Evolutionary conservation across 2,888 invertebrate species (phyloP).

Genomic region (Actias luna): DNA sequence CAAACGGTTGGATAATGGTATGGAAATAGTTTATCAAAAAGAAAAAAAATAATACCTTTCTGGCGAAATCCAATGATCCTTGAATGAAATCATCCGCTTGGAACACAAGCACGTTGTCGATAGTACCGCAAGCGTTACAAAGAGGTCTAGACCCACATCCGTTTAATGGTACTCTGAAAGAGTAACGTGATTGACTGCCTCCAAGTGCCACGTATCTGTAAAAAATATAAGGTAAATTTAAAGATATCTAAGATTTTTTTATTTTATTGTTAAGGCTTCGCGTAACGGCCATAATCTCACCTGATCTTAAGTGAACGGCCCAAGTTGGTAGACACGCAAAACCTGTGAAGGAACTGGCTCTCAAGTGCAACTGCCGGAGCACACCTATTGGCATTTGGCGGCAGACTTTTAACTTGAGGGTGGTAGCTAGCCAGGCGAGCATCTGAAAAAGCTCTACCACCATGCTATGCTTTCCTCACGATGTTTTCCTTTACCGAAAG

Average conservation of each 20-base stretch:
- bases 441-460: too few species aligned
- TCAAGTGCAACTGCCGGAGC: too few species aligned
- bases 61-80: conserved; percentile 84
- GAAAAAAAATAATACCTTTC: conserved; percentile 63
- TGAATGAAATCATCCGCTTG: conserved; percentile 86
- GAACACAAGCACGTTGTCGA: conserved; percentile 85
- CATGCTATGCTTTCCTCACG: too few species aligned
- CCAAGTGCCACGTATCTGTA: conserved; percentile 83
- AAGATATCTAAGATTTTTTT: too few species aligned
- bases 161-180: conserved; percentile 84
- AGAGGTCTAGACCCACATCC: conserved; percentile 84
- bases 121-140: conserved; percentile 82
- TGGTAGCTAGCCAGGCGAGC: too few species aligned
- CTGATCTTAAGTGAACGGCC: too few species aligned
- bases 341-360: too few species aligned
- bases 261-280: neutral
- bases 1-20: neutral
- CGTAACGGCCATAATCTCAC: too few species aligned
- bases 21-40: neutral
- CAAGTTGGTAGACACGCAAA: too few species aligned
- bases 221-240: conserved; percentile 4
- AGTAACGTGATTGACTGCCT: conserved; percentile 79
- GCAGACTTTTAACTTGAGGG: too few species aligned
- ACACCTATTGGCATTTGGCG: too few species aligned
- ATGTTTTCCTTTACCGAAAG: too few species aligned